Conservation (phyloP, 1,140 invertebrate genomes). For the Sarcophaga peregrina region DNA sequence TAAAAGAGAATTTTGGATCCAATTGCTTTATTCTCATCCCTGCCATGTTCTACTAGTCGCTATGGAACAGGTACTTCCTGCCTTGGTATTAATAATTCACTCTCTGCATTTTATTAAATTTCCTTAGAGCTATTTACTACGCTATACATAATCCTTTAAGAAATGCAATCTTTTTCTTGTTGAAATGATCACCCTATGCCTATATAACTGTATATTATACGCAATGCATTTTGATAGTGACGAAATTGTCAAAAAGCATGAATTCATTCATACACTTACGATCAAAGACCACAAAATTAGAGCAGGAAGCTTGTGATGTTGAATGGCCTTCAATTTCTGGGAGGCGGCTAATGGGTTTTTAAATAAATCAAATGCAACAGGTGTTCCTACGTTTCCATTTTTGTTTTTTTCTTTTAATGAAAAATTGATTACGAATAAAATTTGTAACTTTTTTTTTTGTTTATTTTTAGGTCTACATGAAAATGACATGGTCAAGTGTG, state of each 20-base stretch:
- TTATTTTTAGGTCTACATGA: conserved; percentile 58
- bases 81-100: no score
- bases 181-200: background rate
- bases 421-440: background rate
- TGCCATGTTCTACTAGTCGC: no score
- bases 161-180: background rate
- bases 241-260: background rate
- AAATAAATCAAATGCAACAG: background rate
- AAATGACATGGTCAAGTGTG: conserved; percentile 63
- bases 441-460: conserved; percentile 42
- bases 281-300: background rate
- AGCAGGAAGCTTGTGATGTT: background rate
- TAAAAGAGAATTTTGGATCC: no score
- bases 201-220: background rate
- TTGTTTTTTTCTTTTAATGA: background rate
- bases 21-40: no score
- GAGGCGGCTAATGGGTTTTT: background rate
- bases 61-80: no score
- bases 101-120: no score
- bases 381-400: background rate
- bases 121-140: no score
- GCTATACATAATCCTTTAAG: no score
- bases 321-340: background rate
- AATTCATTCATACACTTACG: background rate
- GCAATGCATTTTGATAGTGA: background rate